Evolutionary conservation across 2,113 vertebrate species (phyloP), one percentile per base, ranked within the genome.

Genomic region (Maccullochella peelii): DNA sequence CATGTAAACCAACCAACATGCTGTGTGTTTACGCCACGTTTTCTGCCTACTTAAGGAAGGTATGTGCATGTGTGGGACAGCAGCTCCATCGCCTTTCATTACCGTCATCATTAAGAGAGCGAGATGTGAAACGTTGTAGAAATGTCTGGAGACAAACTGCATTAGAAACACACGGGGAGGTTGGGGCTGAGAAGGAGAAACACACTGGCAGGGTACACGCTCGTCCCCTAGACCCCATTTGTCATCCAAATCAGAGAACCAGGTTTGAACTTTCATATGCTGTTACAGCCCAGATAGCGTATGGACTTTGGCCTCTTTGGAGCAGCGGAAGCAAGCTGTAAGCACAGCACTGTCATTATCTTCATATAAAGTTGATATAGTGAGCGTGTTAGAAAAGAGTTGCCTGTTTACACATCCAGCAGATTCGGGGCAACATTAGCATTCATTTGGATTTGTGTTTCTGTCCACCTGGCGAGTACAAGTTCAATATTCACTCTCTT

Each of bases 31-130:
- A 6, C 30, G n/a, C 50, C 76, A 33, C 57, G 57, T 71, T 77
- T 66, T 65, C 52, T 70, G 70, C 62, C 65, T 69, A 23, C 49
- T 84, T 76, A 66, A 30, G 79, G 62, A 70, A 77, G 63, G 65
- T 79, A 44, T 88, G 55, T 44, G 77, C n/a, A 4, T 49, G 55
- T 6, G 65, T 88, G 67, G 74, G 85, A 83, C 81, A 83, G 91
- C 77, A 27, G 79, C 62, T 76, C 85, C 83, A 81, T 92, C 84
- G 84, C 52, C 11, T 85, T 84, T 63, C 82, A 88, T 92, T 83
- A 88, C 40, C 63, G 80, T 91, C 86, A 83, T 73, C 89, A 72
- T 92, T 91, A 91, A 66, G 55, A 73, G 55, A 30, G 62, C 10
- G 4, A 73, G n/a, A 78, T 63, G 78, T 44, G 75, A 62, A 86